Conservation (phyloP, 2,888 invertebrate genomes). For the Atrina japonica region DNA sequence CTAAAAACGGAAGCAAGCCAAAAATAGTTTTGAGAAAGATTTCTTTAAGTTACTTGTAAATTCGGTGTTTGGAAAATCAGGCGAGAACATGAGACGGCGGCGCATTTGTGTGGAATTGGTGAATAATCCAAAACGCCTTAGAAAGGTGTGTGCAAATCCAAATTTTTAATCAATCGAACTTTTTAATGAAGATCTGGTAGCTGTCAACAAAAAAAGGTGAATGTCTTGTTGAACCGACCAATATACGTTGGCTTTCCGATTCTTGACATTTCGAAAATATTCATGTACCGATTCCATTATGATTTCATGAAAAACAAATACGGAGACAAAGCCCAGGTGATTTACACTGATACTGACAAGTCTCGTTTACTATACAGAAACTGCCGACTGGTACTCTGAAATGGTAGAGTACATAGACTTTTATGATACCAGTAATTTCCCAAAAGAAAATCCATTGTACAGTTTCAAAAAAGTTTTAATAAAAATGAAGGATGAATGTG, state of each 20-base stretch:
- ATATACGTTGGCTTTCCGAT: constrained; percentile 29
- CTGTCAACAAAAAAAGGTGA: constrained; percentile 64
- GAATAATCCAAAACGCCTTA: not conserved
- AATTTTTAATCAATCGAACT: constrained; percentile 54
- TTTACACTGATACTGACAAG: constrained; percentile 64
- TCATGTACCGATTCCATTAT: constrained; percentile 71
- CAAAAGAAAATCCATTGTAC: constrained; percentile 16
- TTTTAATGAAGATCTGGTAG: constrained; percentile 74
- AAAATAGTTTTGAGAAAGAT: constrained; percentile 74
- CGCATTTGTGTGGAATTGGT: constrained; percentile 1
- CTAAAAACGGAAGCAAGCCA: constrained; percentile 62
- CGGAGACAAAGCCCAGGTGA: constrained; percentile 36
- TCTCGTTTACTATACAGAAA: constrained; percentile 65
- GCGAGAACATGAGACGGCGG: constrained; percentile 23
- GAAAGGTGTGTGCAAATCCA: constrained; percentile 26
- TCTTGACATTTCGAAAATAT: constrained; percentile 35
- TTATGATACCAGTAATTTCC: constrained; percentile 28
- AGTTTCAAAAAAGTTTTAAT: constrained; percentile 21
- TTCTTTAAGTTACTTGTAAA: too few relatives aligned
- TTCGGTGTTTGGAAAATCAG: constrained; percentile 4
- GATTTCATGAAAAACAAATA: constrained; percentile 69
- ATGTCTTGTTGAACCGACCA: not conserved
- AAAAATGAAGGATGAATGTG: constrained; percentile 41
- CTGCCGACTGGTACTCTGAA: constrained; percentile 77
- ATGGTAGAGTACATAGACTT: constrained; percentile 3